Percentiles rank a stretch among this genome's conserved stretches.
These are phyloP conservation scores for Girardinichthys multiradiatus DNA, from an alignment of 2,113 vertebrate genomes.

Conservation along the genomic window DNA sequence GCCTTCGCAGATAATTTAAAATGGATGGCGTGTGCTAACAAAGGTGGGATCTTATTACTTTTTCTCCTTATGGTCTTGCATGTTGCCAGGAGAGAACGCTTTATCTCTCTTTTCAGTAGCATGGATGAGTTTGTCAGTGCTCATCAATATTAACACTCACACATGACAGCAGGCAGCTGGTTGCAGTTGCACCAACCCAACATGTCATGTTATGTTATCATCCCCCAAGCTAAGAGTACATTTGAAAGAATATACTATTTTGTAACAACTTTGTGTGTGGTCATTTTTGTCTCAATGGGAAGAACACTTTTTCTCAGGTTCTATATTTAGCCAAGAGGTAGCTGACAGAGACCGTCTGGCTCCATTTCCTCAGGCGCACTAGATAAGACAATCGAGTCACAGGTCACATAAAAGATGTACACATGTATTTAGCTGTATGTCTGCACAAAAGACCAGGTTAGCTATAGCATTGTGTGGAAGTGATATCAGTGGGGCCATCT, in stretches of 20 bases:
- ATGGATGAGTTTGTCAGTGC: conserved; percentile 40
- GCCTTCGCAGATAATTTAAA: conserved; percentile 98
- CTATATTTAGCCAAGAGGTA: conserved; percentile 66
- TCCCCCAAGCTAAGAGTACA: conserved; percentile 31
- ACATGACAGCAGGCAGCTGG: conserved; percentile 49
- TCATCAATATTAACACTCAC: conserved; percentile 46
- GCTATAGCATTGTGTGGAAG: conserved; percentile 28
- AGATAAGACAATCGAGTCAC: conserved; percentile 58
- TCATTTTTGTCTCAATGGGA: conserved; percentile 50
- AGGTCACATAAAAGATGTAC: conserved; percentile 48
- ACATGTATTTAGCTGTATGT: conserved; percentile 25
- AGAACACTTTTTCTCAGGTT: conserved; percentile 51
- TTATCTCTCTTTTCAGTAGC: conserved; percentile 13
- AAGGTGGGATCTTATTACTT: conserved; percentile 83
- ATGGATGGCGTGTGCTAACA: conserved; percentile 99
- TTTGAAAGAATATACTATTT: conserved; percentile 19
- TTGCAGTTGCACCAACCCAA: conserved; percentile 46
- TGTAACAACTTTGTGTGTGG: conserved; percentile 46
- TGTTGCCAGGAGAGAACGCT: conserved; percentile 4
- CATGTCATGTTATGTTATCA: conserved; percentile 50
- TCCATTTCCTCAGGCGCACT: conserved; percentile 60
- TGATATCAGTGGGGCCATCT: conserved; percentile 40
- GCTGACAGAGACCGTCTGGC: conserved; percentile 67
- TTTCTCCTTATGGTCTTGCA: conserved; percentile 26
- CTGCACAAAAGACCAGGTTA: conserved; percentile 36